Percentiles rank a stretch among this genome's conserved stretches.
phyloP scores from a whole-genome alignment of 1,140 invertebrate genomes.

The Drosophila bipectinata region DNA sequence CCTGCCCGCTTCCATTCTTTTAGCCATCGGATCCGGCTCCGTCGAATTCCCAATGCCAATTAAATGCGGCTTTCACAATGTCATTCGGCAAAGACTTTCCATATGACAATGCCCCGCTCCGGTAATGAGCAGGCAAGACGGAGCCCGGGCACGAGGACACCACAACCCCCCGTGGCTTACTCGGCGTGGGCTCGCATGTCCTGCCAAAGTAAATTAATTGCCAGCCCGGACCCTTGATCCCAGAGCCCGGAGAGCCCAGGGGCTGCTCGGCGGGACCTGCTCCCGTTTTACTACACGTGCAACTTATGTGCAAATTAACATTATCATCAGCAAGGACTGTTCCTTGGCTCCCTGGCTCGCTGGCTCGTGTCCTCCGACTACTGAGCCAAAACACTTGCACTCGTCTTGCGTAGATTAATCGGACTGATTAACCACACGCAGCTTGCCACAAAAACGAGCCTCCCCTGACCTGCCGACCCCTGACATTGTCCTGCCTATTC shows the following conservation, averaged over 20 bases:
- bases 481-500: slow-evolving; percentile 56
- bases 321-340: slow-evolving; percentile 57
- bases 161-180: slow-evolving; percentile 3
- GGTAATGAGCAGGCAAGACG: slow-evolving; percentile 58
- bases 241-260: slow-evolving; percentile 7
- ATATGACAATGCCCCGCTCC: slow-evolving; percentile 62
- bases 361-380: slow-evolving; percentile 11
- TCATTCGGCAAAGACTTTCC: slow-evolving; percentile 58
- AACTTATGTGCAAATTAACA: slow-evolving; percentile 75
- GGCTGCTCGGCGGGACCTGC: slow-evolving; percentile 2
- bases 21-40: slow-evolving; percentile 15
- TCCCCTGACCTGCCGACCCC: slow-evolving; percentile 13
- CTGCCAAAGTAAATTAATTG: slow-evolving; percentile 83
- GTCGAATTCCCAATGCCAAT: slow-evolving; percentile 68
- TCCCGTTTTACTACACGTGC: slow-evolving; percentile 44
- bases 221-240: slow-evolving; percentile 46
- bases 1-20: slow-evolving; percentile 29
- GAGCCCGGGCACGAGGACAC: slow-evolving; percentile 6
- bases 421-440: slow-evolving; percentile 77
- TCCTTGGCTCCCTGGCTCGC: neutral
- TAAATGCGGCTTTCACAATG: slow-evolving; percentile 70
- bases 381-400: slow-evolving; percentile 29
- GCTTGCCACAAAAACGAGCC: slow-evolving; percentile 10
- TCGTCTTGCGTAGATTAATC: slow-evolving; percentile 76
- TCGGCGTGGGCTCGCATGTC: slow-evolving; percentile 75